Evolutionary conservation across 2,113 vertebrate genomes (phyloP).

Genomic region (Nannospalax galili): DNA sequence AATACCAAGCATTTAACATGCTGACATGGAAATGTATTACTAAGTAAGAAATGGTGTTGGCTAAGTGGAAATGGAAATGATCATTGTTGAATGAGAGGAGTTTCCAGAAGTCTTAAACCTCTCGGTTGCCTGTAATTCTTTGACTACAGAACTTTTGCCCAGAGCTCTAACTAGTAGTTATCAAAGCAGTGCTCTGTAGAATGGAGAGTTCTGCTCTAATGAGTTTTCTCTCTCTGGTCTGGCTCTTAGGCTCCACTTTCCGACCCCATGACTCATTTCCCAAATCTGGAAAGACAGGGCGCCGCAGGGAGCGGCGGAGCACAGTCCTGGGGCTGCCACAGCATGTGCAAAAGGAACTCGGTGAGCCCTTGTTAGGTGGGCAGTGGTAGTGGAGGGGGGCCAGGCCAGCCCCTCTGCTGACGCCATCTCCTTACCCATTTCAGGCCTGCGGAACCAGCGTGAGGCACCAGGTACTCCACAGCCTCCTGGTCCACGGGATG

Average conservation of each 20-base stretch:
- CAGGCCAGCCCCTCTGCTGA: not conserved
- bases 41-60: not conserved
- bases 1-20: not conserved
- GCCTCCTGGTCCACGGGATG: conserved; percentile 65
- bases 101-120: not conserved
- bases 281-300: conserved; percentile 87
- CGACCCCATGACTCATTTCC: conserved; percentile 92
- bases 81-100: not conserved
- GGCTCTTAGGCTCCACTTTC: conserved; percentile 93
- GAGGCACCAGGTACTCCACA: conserved; percentile 50
- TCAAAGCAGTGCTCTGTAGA: not conserved
- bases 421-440: not conserved
- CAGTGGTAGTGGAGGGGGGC: not conserved
- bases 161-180: not conserved
- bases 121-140: too few relatives aligned
- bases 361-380: conserved; percentile 79
- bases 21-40: not conserved
- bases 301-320: conserved; percentile 90
- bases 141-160: not conserved
- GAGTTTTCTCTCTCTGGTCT: conserved; percentile 1
- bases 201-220: conserved; percentile 54
- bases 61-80: conserved; percentile 39
- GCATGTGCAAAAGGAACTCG: conserved; percentile 96
- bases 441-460: conserved; percentile 79
- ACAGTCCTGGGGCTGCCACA: conserved; percentile 97